Base-by-base conservation (phyloP, 2,888 invertebrate species). In the Limnephilus marmoratus region DNA sequence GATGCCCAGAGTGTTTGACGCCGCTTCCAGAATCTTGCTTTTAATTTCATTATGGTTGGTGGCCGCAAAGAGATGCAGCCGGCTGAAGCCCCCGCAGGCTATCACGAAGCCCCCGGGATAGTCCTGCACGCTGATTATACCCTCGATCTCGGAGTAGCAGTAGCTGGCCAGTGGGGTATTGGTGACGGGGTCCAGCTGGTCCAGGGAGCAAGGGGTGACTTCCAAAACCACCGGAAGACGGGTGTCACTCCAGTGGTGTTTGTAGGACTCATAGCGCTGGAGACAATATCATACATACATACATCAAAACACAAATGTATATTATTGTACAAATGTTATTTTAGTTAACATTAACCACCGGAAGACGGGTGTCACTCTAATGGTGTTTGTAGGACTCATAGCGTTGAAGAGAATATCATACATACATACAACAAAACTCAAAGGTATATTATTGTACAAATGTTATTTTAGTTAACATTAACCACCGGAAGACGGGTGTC, bases 171-270 rank as follows among this genome's bases (percentile, higher is more conserved):
- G 96, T 37, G 98, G 95, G 93, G 97, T 97, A 94, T 98, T 98
- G 2, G 98, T 98, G 0, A 98, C 97, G 2, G 98, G 98, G 95
- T 99, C 99, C 92, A 99, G 95, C 95, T 99, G 99, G 95, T 99
- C 98, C 91, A 99, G 95, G 49, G 99, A 98, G 95, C 98, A 98
- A 0, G 98, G 98, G n/a, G 98, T 98, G 2, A 99, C 98, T 96
- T 99, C 99, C 93, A 99, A 96, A 41, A 98, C 97, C 31, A 99
- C 97, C 0, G 99, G 98, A 83, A 99, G 96, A 93, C 98, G 97
- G 80, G 98, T 98, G 90, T 99, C 99, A 87, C 99, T 99, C 99
- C 99, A 99, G 94, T 99, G 99, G 94, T 98, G 98, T 96, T 99
- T 99, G 95, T 98, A 98, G 9, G 98, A 98, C 95, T 98, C 98